Evolutionary conservation across 2,113 vertebrate species (phyloP).

Genomic region (Pollimyrus isidori): DNA sequence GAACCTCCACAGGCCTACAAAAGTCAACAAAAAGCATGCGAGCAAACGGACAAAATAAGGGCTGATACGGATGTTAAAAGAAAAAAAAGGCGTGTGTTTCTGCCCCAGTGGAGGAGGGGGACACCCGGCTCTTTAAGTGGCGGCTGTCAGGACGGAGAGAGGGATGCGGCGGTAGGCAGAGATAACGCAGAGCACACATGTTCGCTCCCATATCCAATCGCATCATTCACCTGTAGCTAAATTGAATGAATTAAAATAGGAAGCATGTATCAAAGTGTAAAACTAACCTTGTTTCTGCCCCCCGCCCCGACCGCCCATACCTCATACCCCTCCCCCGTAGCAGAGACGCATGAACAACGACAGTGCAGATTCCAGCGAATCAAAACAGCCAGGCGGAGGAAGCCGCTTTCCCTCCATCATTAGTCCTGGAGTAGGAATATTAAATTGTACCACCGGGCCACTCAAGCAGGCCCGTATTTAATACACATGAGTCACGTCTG

Average conservation of each 20-base stretch:
- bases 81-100: neutral
- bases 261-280: conserved; percentile 39
- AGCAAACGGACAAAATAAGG: neutral
- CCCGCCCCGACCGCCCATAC: neutral
- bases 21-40: neutral
- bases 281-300: conserved; percentile 39
- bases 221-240: conserved; percentile 39
- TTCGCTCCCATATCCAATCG: conserved; percentile 28
- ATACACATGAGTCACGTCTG: conserved; percentile 9
- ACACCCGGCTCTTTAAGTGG: neutral
- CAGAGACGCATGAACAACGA: conserved; percentile 5
- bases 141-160: conserved; percentile 23
- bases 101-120: too few relatives aligned
- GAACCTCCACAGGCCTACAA: neutral
- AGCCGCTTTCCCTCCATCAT: neutral
- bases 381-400: neutral
- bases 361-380: conserved; percentile 3
- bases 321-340: neutral
- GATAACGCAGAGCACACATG: conserved; percentile 30
- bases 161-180: conserved; percentile 10
- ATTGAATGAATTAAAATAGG: conserved; percentile 37
- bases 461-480: conserved; percentile 12
- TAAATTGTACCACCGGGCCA: conserved; percentile 17
- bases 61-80: too few relatives aligned
- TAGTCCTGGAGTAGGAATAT: conserved; percentile 22